phyloP scores from a whole-genome alignment of 2,113 vertebrate genomes.

The Girardinichthys multiradiatus region DNA sequence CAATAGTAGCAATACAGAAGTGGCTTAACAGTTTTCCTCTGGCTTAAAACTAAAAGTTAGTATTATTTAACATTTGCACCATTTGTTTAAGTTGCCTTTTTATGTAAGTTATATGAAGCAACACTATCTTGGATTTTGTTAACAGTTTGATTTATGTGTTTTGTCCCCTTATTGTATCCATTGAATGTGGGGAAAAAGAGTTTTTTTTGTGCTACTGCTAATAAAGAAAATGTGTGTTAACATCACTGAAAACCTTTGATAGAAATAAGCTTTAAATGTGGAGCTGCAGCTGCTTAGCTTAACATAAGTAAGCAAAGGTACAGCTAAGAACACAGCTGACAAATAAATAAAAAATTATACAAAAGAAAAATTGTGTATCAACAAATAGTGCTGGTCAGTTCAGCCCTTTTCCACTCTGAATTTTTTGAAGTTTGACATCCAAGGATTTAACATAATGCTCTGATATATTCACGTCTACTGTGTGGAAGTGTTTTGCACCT shows the following conservation, averaged over 20 bases:
- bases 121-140: conserved; percentile 27
- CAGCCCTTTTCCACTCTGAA: no score
- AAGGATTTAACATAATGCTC: no score
- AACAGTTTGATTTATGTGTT: not conserved
- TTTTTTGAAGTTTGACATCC: no score
- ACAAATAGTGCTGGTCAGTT: no score
- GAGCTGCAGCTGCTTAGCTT: not conserved
- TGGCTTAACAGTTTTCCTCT: conserved; percentile 15
- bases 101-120: conserved; percentile 47
- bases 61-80: conserved; percentile 23
- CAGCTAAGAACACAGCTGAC: no score
- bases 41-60: conserved; percentile 36
- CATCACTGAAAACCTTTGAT: not conserved
- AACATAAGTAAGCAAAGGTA: not conserved
- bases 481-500: no score
- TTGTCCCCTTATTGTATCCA: not conserved
- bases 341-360: not conserved
- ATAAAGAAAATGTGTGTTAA: not conserved
- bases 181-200: not conserved
- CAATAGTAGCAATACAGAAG: conserved; percentile 21
- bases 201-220: not conserved
- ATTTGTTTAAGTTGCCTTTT: not conserved
- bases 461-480: no score
- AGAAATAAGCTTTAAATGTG: not conserved
- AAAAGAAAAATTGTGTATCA: not conserved